Percentiles rank a stretch among this genome's conserved stretches.
These are phyloP conservation scores for Arvicanthis niloticus DNA, from an alignment of 2,113 vertebrate genomes.

Conservation along the genomic window DNA sequence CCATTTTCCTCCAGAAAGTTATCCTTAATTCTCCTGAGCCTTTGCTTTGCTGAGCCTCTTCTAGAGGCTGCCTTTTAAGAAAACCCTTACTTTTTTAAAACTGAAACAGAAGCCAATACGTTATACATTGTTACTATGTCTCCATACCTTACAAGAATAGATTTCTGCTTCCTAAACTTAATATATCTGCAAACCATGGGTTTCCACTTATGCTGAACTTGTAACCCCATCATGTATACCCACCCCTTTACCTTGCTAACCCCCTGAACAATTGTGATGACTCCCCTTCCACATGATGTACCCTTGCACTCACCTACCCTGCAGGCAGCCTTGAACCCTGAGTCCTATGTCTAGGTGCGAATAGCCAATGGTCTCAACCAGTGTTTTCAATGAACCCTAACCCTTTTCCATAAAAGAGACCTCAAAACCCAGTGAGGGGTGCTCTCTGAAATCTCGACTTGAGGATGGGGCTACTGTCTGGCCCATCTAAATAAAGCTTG, in stretches of 20 bases:
- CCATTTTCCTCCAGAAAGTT: slow-evolving; percentile 42
- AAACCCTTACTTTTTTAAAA: background rate
- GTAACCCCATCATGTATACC: background rate
- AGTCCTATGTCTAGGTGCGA: background rate
- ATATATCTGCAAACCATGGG: background rate
- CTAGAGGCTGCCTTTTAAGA: background rate
- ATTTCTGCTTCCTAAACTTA: background rate
- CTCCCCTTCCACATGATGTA: background rate
- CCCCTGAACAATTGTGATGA: background rate
- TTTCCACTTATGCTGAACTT: background rate
- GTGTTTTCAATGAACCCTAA: background rate
- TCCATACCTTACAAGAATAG: background rate
- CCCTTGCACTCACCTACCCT: background rate
- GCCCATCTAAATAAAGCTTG: background rate
- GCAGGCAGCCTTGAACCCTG: background rate
- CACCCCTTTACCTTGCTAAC: background rate
- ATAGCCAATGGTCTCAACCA: background rate
- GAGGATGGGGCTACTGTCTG: background rate
- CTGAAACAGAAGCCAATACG: background rate
- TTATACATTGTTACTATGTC: background rate
- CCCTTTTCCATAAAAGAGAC: background rate
- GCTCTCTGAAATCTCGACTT: background rate
- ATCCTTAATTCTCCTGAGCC: background rate
- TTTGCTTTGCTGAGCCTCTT: background rate
- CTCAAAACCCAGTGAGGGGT: background rate